These are phyloP conservation scores for Listrodromus nycthemerus DNA, from an alignment of 2,888 invertebrate genomes.

Conservation along the genomic window DNA sequence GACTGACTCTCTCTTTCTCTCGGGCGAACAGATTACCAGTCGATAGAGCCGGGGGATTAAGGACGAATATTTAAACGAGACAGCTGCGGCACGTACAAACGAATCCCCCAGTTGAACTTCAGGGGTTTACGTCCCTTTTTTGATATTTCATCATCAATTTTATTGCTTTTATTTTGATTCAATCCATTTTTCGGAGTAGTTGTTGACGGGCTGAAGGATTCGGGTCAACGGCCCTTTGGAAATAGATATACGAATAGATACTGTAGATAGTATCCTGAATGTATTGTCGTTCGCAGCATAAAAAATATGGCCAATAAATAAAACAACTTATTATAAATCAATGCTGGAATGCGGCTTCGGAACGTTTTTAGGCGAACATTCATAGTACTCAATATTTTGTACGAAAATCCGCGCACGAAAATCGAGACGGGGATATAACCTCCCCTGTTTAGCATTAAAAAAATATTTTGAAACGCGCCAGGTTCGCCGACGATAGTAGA, in stretches of 20 bases:
- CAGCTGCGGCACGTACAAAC: slow-evolving; percentile 3
- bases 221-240: too few relatives aligned
- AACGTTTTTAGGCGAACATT: not conserved
- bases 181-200: not conserved
- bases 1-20: slow-evolving; percentile 19
- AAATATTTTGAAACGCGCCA: not conserved
- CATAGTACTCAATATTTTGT: not conserved
- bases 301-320: too few relatives aligned
- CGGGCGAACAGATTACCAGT: slow-evolving; percentile 21
- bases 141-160: not conserved
- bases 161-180: not conserved
- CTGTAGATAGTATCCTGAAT: too few relatives aligned
- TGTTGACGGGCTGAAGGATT: not conserved
- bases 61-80: slow-evolving; percentile 43
- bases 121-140: not conserved
- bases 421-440: not conserved
- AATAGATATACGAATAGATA: too few relatives aligned
- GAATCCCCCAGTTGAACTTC: not conserved
- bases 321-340: too few relatives aligned
- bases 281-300: too few relatives aligned
- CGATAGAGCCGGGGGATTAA: slow-evolving; percentile 39
- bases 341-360: not conserved
- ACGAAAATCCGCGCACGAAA: not conserved
- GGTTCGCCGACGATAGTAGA: not conserved
- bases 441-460: not conserved